Evolutionary conservation across 2,113 vertebrate species (phyloP).

Genomic region (Ranitomeya variabilis): DNA sequence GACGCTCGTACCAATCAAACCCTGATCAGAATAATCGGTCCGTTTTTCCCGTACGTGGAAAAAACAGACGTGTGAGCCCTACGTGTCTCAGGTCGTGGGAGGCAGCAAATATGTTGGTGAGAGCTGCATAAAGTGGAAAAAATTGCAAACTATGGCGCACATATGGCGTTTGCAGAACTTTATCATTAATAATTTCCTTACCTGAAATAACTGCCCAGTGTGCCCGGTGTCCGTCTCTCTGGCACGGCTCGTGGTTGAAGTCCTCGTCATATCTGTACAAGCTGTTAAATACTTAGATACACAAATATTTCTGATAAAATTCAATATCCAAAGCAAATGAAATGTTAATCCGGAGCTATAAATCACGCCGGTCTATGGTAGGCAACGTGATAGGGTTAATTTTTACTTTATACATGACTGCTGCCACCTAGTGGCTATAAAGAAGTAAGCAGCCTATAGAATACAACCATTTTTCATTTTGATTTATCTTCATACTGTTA

Average conservation of each 20-base stretch:
- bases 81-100: too few species aligned
- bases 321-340: neutral
- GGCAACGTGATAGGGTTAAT: too few species aligned
- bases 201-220: slow-evolving; percentile 88
- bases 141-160: too few species aligned
- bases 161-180: neutral
- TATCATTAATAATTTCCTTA: slow-evolving; percentile 59
- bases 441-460: neutral
- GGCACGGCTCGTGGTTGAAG: slow-evolving; percentile 86
- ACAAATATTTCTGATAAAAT: neutral
- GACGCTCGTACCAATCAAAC: too few species aligned
- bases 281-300: slow-evolving; percentile 62
- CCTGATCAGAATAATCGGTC: too few species aligned
- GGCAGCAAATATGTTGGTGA: too few species aligned
- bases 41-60: too few species aligned
- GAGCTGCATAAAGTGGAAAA: too few species aligned
- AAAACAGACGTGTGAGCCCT: too few species aligned
- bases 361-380: neutral
- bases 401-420: neutral
- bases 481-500: too few species aligned
- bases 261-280: slow-evolving; percentile 84
- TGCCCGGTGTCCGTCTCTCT: slow-evolving; percentile 77
- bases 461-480: neutral
- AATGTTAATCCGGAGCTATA: neutral
- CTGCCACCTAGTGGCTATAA: slow-evolving; percentile 11